Percentiles rank a stretch among this genome's conserved stretches.
Conservation (phyloP, 2,888 invertebrate species). For the Eilema depressum region DNA sequence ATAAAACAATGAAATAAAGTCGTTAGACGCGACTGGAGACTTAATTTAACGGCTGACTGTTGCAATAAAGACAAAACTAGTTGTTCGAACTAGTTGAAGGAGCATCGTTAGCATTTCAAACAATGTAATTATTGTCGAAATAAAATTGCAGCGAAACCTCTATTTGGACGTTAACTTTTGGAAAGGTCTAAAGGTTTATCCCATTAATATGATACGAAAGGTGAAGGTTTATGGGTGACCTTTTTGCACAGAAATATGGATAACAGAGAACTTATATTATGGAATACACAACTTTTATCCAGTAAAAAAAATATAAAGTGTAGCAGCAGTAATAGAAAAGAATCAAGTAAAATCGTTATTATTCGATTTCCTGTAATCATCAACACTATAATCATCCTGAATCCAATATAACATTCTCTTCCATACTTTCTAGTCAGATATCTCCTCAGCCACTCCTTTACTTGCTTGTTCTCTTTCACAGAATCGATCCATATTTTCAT, state of each 20-base stretch:
- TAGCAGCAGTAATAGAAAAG: too few species aligned
- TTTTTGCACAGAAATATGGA: too few species aligned
- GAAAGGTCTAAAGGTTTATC: background rate
- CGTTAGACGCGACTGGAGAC: constrained; percentile 5
- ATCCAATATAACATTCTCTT: background rate
- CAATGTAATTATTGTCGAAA: constrained; percentile 12
- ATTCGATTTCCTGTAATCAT: background rate
- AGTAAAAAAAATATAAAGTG: too few species aligned
- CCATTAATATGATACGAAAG: background rate
- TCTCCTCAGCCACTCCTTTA: background rate
- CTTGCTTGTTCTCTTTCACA: background rate
- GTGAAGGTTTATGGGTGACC: background rate
- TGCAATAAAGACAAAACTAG: constrained; percentile 15
- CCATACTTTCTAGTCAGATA: background rate
- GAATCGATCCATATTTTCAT: background rate
- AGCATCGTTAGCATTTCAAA: constrained; percentile 28
- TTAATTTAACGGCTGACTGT: constrained; percentile 13
- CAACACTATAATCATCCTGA: background rate
- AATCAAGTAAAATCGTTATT: too few species aligned
- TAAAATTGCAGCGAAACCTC: background rate
- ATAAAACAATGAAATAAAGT: constrained; percentile 17
- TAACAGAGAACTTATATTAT: too few species aligned
- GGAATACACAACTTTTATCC: too few species aligned
- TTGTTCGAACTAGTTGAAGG: constrained; percentile 14
- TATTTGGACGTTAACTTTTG: constrained; percentile 2